Base-by-base conservation (phyloP, 2,797 vertebrate species). In the Microctenopoma steveboyesi region DNA sequence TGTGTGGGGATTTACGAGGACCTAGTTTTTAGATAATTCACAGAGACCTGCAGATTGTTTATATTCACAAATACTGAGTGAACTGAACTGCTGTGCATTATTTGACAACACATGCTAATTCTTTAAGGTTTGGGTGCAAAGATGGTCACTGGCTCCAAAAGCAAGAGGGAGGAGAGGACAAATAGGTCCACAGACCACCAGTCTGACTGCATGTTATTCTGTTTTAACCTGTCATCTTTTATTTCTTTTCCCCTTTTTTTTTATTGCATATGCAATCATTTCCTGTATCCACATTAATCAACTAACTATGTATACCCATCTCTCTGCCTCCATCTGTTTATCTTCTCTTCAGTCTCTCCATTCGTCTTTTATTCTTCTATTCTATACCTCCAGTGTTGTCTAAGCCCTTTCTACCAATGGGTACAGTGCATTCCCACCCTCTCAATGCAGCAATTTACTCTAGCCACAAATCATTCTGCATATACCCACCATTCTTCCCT, bases 91-190 rank as follows among this genome's bases (percentile, higher is more conserved):
- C 25, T 50, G 63, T 59, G 53, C 67, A 61, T 71, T 79, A 68
- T 78, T 80, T 65, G 33, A 76, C 59, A 83, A 81, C 59, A 60
- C 63, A 81, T 78, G 62, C 50, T 46, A 87, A 82, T 72, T 40
- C 64, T 64, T 69, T 25, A 64, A 69, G 62, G 50, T 70, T 55
- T 52, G 42, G 35, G 16, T 45, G 50, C 1, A 7, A 30, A 69
- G 40, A 72, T n/a, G 27, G 59, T 64, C 50, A 30, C 59, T 47
- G 79, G 80, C 63, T 78, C 42, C 0, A 69, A 64, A 65, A 70
- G 48, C 27, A 64, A 56, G 33, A 74, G 7, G 35, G 15, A 25
- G 16, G 12, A 73, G 15, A 47, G 60, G 27, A 18, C 1, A 61
- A 15, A 78, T 37, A 40, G 43, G 37, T 72, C 28, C 47, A 63